phyloP scores from a whole-genome alignment of 2,888 invertebrate genomes.

The Furcula furcula region DNA sequence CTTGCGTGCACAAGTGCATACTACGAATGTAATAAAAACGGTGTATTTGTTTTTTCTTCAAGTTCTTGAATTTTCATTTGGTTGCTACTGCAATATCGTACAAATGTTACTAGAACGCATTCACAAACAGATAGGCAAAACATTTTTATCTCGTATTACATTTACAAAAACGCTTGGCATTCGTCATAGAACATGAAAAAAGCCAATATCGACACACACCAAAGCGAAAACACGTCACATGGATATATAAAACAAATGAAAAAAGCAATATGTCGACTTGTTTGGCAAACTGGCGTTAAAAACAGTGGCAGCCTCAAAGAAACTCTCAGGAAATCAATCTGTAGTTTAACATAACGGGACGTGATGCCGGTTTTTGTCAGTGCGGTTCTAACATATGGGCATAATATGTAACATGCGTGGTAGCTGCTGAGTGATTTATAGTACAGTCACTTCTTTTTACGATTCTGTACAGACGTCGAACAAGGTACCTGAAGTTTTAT shows the following conservation, averaged over 20 bases:
- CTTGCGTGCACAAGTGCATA: too few species aligned
- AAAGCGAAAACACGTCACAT: conserved; percentile 55
- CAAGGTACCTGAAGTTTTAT: conserved; percentile 23
- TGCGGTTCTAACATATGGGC: conserved; percentile 49
- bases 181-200: conserved; percentile 49
- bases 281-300: conserved; percentile 62
- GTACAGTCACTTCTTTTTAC: conserved; percentile 37
- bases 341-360: conserved; percentile 60
- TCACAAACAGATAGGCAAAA: conserved; percentile 20
- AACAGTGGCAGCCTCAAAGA: conserved; percentile 54
- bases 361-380: conserved; percentile 56
- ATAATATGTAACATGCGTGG: conserved; percentile 59
- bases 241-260: conserved; percentile 61
- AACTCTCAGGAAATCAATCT: conserved; percentile 61
- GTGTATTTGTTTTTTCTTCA: too few species aligned
- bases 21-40: too few species aligned
- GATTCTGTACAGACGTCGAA: conserved; percentile 20
- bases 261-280: conserved; percentile 70
- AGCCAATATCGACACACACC: conserved; percentile 55
- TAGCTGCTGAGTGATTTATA: conserved; percentile 48
- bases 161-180: conserved; percentile 43
- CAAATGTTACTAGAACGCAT: conserved; percentile 1
- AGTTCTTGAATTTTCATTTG: too few species aligned
- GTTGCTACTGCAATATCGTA: too few species aligned
- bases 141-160: conserved; percentile 35